A percentile compares a stretch with the other conserved stretches of the same genome.
These are phyloP conservation scores for Sitobion miscanthi DNA, from an alignment of 1,140 invertebrate genomes.

Conservation along the genomic window DNA sequence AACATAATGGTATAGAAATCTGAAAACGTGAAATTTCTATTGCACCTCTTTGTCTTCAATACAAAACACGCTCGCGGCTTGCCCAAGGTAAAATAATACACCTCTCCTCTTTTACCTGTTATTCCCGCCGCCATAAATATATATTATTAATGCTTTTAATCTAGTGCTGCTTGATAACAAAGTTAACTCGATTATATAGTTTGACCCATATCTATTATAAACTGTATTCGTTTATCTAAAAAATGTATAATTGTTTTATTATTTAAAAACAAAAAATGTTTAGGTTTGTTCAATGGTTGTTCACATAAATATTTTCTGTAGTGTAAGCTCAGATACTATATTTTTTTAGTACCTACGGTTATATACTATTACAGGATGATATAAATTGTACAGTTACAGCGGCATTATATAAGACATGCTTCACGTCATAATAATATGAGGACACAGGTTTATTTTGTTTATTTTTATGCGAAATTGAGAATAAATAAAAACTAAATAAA, in stretches of 20 bases:
- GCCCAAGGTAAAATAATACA: background rate
- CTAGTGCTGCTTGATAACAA: background rate
- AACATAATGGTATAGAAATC: background rate
- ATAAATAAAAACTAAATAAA: background rate
- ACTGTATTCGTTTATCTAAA: background rate
- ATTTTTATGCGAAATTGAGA: background rate
- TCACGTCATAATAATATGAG: background rate
- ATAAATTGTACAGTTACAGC: background rate
- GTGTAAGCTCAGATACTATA: background rate
- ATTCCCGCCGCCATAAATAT: background rate
- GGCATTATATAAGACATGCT: background rate
- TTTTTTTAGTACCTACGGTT: background rate
- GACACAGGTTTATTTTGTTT: background rate
- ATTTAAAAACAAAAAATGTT: background rate
- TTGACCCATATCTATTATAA: background rate
- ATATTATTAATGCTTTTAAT: constrained; percentile 8
- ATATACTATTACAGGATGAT: background rate
- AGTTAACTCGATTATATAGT: background rate
- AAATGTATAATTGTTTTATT: background rate
- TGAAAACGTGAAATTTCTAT: background rate
- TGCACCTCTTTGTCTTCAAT: background rate
- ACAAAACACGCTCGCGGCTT: background rate
- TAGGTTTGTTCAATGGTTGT: background rate
- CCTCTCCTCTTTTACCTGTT: background rate
- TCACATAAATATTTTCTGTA: background rate